Evolutionary conservation across 2,797 vertebrate species (phyloP).

Genomic region (Tenualosa thibaudeaui): DNA sequence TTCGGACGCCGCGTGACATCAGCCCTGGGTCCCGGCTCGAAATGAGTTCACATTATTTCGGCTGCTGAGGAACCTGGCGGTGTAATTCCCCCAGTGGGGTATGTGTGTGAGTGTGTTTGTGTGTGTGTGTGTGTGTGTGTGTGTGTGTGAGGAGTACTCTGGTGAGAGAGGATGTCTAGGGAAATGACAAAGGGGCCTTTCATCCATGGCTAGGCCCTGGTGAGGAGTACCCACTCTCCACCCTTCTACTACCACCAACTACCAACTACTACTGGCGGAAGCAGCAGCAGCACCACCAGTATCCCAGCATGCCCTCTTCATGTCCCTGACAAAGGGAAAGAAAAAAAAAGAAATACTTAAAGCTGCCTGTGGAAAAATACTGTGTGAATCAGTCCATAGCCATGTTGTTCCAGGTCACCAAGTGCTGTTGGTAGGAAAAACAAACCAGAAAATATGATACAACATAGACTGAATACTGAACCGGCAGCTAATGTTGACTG

Average conservation of each 20-base stretch:
- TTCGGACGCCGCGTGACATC: slow-evolving; percentile 79
- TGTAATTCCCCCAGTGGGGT: slow-evolving; percentile 41
- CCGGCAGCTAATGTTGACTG: too few species aligned
- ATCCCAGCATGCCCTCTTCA: neutral
- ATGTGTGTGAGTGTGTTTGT: too few species aligned
- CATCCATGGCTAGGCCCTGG: slow-evolving; percentile 59
- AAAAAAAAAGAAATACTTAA: neutral
- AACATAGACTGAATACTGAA: too few species aligned
- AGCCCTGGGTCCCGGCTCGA: slow-evolving; percentile 64
- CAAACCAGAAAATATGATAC: too few species aligned
- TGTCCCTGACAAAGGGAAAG: neutral
- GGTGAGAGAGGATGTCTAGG: neutral
- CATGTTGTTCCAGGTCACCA: too few species aligned
- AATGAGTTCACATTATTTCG: slow-evolving; percentile 84
- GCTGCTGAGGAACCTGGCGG: slow-evolving; percentile 67
- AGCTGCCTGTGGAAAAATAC: neutral
- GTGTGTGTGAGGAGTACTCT: neutral
- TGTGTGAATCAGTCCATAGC: too few species aligned
- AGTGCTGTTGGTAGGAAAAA: too few species aligned
- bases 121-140: too few species aligned
- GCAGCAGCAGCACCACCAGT: neutral
- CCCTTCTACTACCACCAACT: neutral
- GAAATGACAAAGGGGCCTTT: slow-evolving; percentile 66
- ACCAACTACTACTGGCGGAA: neutral
- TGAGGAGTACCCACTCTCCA: neutral